Percentiles rank a stretch among this genome's conserved stretches.
phyloP scores from a whole-genome alignment of 2,888 invertebrate species.

The Pachymerium ferrugineum region DNA sequence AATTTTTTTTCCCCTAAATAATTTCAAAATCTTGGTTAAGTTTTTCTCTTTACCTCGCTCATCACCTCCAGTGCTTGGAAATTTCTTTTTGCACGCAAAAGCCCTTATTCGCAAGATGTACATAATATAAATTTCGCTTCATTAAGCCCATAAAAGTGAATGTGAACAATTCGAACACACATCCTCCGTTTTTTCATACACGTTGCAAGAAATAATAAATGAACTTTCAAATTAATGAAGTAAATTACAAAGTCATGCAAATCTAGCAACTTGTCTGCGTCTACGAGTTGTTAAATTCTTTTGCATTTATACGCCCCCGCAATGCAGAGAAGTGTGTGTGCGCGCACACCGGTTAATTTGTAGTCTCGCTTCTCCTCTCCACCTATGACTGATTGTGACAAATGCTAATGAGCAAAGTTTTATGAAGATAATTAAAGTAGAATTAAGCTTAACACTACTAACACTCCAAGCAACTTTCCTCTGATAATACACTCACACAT shows the following conservation, averaged over 20 bases:
- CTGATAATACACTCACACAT: constrained; percentile 27
- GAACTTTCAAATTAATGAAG: constrained; percentile 6
- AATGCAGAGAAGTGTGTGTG: background rate
- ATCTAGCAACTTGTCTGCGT: constrained; percentile 1
- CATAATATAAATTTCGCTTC: background rate
- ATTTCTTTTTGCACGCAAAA: background rate
- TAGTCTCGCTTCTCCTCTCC: constrained; percentile 14
- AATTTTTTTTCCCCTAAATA: background rate
- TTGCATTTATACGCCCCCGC: background rate
- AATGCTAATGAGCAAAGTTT: constrained; percentile 27
- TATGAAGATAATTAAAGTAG: constrained; percentile 23
- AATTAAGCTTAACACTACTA: constrained; percentile 5
- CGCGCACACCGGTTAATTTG: background rate
- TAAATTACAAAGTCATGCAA: constrained; percentile 16
- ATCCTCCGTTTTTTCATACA: background rate
- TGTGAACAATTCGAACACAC: constrained; percentile 12
- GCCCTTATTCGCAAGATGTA: no score
- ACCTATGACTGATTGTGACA: constrained; percentile 25
- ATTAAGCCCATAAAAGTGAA: constrained; percentile 7
- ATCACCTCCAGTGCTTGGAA: no score
- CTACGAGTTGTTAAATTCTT: constrained; percentile 5
- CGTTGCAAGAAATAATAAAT: background rate
- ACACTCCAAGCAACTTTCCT: constrained; percentile 19
- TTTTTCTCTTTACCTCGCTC: background rate
- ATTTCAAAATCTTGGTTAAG: background rate